Conservation (phyloP, 2,797 vertebrate genomes). For the Anas bernieri region DNA sequence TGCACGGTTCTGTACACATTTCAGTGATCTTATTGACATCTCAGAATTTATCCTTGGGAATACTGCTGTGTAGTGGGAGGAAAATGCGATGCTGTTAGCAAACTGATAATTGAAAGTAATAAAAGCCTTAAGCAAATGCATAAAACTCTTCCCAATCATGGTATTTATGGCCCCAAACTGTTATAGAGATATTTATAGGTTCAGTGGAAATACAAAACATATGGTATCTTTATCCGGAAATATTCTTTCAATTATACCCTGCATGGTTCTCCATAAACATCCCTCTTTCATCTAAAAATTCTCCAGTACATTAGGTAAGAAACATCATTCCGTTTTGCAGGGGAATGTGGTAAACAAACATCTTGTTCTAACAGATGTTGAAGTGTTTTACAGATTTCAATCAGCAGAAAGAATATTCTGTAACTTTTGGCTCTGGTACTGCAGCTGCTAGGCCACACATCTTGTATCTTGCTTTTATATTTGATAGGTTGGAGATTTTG, state of each 20-base stretch:
- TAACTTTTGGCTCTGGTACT: constrained; percentile 1
- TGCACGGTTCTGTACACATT: background rate
- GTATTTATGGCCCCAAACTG: constrained; percentile 71
- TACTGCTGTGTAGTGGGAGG: background rate
- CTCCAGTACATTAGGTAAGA: constrained; percentile 64
- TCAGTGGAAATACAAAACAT: constrained; percentile 72
- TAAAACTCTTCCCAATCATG: constrained; percentile 47
- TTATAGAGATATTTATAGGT: constrained; percentile 76
- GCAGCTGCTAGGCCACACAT: constrained; percentile 57
- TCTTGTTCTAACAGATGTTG: constrained; percentile 64
- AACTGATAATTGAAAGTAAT: constrained; percentile 71
- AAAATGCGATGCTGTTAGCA: constrained; percentile 43
- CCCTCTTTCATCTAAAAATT: constrained; percentile 72
- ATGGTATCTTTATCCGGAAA: constrained; percentile 72
- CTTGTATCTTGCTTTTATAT: background rate
- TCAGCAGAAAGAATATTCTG: constrained; percentile 25
- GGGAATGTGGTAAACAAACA: constrained; percentile 57
- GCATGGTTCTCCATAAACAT: constrained; percentile 56
- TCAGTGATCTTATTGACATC: background rate
- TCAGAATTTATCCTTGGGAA: constrained; percentile 37
- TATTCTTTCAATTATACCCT: constrained; percentile 70
- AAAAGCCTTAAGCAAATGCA: constrained; percentile 67
- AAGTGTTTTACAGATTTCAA: constrained; percentile 37
- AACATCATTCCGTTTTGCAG: constrained; percentile 22
- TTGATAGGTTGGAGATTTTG: background rate